These are phyloP conservation scores for Parapristionchus giblindavisi DNA, from an alignment of 2,888 invertebrate genomes.

Conservation along the genomic window DNA sequence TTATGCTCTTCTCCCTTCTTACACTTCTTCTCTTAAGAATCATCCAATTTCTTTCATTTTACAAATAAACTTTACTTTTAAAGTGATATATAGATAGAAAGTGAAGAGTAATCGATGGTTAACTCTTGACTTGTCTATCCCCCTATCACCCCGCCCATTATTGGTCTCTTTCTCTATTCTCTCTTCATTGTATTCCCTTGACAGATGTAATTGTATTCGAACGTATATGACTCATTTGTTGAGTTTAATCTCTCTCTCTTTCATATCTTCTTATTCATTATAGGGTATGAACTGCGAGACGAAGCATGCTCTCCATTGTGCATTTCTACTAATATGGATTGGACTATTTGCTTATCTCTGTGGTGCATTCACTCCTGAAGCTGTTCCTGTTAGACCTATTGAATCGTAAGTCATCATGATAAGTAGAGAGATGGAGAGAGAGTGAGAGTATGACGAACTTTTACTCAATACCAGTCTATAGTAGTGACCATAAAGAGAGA, in stretches of 20 bases:
- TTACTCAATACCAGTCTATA: constrained; percentile 35
- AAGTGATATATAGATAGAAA: no score
- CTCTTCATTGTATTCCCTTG: constrained; percentile 9
- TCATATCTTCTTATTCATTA: not conserved
- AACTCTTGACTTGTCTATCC: constrained; percentile 26
- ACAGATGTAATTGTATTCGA: constrained; percentile 29
- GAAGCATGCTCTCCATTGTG: constrained; percentile 65
- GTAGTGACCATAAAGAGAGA: constrained; percentile 12
- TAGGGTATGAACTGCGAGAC: constrained; percentile 58
- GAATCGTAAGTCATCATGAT: constrained; percentile 46
- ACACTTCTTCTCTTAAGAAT: no score
- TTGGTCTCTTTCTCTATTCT: constrained; percentile 8
- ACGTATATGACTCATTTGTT: constrained; percentile 14
- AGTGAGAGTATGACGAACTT: constrained; percentile 12
- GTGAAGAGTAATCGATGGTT: constrained; percentile 28
- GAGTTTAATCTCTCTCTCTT: not conserved
- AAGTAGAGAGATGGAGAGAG: constrained; percentile 18
- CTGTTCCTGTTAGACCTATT: constrained; percentile 47
- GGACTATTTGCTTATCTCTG: constrained; percentile 63
- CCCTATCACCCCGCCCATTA: constrained; percentile 31
- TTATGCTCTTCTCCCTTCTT: no score
- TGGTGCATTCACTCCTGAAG: constrained; percentile 55
- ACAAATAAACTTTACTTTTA: no score
- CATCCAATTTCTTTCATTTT: no score
- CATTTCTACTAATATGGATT: constrained; percentile 64